A percentile compares a stretch with the other conserved stretches of the same genome.
These are phyloP conservation scores for Cyrtorhinus lividipennis DNA, from an alignment of 1,140 invertebrate species.

Conservation along the genomic window DNA sequence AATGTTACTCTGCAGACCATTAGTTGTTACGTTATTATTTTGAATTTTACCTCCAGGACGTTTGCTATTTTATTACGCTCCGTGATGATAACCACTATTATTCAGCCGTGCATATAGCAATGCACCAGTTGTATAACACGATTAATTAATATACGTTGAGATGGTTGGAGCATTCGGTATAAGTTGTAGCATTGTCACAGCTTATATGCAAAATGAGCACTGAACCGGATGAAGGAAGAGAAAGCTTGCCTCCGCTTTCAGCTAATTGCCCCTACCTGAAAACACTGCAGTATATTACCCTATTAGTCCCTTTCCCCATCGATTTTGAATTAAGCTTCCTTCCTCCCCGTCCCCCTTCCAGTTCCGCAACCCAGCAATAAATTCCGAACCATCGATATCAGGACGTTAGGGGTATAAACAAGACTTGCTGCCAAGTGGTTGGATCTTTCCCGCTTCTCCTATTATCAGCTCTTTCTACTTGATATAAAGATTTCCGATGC, in stretches of 20 bases:
- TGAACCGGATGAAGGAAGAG: neutral
- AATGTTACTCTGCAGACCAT: no score
- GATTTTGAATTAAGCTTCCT: constrained; percentile 6
- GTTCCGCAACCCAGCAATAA: neutral
- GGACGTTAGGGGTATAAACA: neutral
- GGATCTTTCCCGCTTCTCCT: neutral
- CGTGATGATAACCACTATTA: no score
- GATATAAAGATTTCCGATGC: constrained; percentile 8
- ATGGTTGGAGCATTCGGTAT: no score
- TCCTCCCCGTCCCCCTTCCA: neutral
- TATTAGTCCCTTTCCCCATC: neutral
- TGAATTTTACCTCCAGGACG: no score
- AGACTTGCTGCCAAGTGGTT: constrained; percentile 8
- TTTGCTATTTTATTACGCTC: no score
- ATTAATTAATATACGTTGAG: no score
- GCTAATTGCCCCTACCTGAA: constrained; percentile 6
- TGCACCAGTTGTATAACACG: no score
- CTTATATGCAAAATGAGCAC: no score
- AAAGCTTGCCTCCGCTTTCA: neutral
- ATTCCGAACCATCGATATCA: constrained; percentile 3
- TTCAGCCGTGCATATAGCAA: no score
- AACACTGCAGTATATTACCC: constrained; percentile 7
- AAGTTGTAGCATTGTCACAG: no score
- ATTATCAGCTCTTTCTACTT: constrained; percentile 4
- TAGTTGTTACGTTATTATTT: no score